Base-by-base conservation (phyloP, 2,888 invertebrate genomes). In the Noctuana brunneofusca region DNA sequence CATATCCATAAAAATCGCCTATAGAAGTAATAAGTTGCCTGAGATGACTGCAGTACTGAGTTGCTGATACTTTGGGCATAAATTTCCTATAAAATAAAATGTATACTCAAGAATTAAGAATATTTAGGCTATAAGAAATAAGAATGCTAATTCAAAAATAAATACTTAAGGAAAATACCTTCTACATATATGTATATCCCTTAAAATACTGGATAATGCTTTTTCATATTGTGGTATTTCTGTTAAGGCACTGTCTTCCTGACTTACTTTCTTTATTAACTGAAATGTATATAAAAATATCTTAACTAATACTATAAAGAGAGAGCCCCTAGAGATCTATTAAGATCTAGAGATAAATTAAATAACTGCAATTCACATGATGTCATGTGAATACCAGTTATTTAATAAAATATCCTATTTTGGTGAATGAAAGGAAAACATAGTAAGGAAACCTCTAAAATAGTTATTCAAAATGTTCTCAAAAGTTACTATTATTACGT, bases 41-140 rank as follows among this genome's bases (percentile, higher is more conserved):
- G 38, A 98, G 89, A 79, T 98, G 95, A 64, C 93, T 93, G 79
- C 97, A 97, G 85, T 98, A 98, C 71, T 96, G 95, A 52, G 94
- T 94, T 0, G 97, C 98, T 81, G 97, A 95, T 64, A 97, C 95
- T 86, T 96, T 96, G 0, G 97, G 97, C 94, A 97, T 97, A 81
- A 97, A 97, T 86, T 97, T 97, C 79, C 97, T 95, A 83, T 69
- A 92, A 89, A 78, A 2, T 41, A 1, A 22, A 30, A 30, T 0
- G 14, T 14, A 14, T 38, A 16, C 1, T 6, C 2, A 38, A 11
- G n/a, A 35, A 11, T 11, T 12, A 5, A n/a, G n/a, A 12, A 35
- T 35, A 0, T 35, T 35, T 12, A n/a, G n/a, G n/a, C 12, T 35
- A 9, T 12, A 35, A 35, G 9, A 35, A n/a, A 9, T 9, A 12